Conservation (phyloP, 2,888 invertebrate species). For the Erannis defoliaria region DNA sequence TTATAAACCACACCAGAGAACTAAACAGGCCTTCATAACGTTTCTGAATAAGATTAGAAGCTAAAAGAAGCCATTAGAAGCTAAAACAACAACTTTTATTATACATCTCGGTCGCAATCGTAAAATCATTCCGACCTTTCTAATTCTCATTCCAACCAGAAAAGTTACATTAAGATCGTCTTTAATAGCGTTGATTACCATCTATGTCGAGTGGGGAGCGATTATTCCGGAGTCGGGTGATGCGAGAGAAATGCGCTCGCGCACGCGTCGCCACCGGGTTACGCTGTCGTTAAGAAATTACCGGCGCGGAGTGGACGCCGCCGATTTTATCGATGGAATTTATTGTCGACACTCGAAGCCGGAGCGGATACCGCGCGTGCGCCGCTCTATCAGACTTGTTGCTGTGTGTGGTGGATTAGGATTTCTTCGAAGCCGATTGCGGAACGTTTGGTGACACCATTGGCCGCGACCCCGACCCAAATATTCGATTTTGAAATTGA, state of each 20-base stretch:
- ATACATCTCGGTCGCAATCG: conserved; percentile 50
- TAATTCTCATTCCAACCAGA: conserved; percentile 71
- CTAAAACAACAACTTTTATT: conserved; percentile 52
- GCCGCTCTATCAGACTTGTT: conserved; percentile 56
- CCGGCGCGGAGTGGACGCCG: conserved; percentile 78
- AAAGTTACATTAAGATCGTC: conserved; percentile 80
- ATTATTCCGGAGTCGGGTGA: conserved; percentile 83
- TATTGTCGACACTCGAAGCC: conserved; percentile 79
- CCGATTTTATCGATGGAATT: conserved; percentile 87
- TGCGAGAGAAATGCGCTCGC: conserved; percentile 80
- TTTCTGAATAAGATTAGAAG: conserved; percentile 26
- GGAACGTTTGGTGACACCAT: not conserved
- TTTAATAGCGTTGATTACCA: conserved; percentile 85
- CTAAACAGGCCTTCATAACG: not conserved
- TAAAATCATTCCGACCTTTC: conserved; percentile 56
- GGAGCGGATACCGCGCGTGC: conserved; percentile 62
- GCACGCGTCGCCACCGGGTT: conserved; percentile 85
- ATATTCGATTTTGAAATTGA: no score
- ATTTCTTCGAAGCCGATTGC: not conserved
- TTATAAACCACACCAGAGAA: not conserved
- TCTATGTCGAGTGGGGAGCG: conserved; percentile 84
- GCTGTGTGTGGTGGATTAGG: not conserved
- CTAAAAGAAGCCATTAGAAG: conserved; percentile 33
- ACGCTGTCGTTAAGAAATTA: conserved; percentile 86
- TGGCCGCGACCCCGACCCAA: not conserved